Base-by-base conservation (phyloP, 2,888 invertebrate genomes). In the Synergus japonicus region DNA sequence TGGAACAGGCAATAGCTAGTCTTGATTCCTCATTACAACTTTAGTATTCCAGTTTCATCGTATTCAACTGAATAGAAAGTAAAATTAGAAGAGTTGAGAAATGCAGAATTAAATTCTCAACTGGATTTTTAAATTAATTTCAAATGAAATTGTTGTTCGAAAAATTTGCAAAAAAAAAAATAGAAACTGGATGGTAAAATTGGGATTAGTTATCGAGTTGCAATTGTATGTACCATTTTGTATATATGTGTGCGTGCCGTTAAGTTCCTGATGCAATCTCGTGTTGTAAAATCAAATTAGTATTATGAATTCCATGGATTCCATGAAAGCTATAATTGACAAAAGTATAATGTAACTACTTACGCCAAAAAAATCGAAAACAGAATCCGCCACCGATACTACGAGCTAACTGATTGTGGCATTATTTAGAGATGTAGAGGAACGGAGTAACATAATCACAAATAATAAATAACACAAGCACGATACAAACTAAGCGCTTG, bases 241-340 rank as follows among this genome's bases (percentile, higher is more conserved):
- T 82, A 82, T 85, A 83, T 84, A 83, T 82, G 87, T 87, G 86
- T 83, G 86, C 86, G 86, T 87, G 87, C 89, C 88, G 87, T 89
- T 87, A 87, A 90, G 90, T 91, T 91, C 90, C 89, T 89, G 88
- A 89, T 87, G 86, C 90, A 88, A 88, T 89, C 87, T 89, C 89
- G 88, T 88, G 88, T 89, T 89, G 88, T 89, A 86, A 89, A 91
- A 90, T 90, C 88, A 91, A 91, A 91, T 89, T 90, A 89, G 88
- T 87, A 83, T 86, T 86, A 87, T 78, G 77, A 79, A 80, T 85
- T 83, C 84, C 85, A 87, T 78, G 77, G 79, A 80, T 85, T 83
- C 84, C 85, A 83, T 83, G 77, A 82, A 54, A 76, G 18, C 63
- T 65, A 65, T 76, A 60, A 82, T 64, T 81, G 41, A 64, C 54